A percentile compares a stretch with the other conserved stretches of the same genome.
Conservation (phyloP, 2,113 vertebrate species). For the Ceyx melanurus region DNA sequence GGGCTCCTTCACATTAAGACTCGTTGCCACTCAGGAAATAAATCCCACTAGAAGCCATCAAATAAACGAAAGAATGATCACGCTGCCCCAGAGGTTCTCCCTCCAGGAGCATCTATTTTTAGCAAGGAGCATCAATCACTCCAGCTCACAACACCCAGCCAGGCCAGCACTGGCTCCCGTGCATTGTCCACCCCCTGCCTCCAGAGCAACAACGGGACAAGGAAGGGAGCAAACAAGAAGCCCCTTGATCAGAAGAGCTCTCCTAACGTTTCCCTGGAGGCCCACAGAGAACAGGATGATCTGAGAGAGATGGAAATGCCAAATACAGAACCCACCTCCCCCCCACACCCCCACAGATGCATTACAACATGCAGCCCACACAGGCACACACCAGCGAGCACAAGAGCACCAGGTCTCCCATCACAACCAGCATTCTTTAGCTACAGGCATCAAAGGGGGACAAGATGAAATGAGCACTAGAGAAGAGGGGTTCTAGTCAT, state of each 20-base stretch:
- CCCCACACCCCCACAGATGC: neutral
- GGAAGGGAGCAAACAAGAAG: neutral
- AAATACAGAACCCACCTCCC: neutral
- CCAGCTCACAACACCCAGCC: neutral
- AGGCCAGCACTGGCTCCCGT: fast-evolving
- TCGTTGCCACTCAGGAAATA: neutral
- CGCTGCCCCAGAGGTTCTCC: neutral
- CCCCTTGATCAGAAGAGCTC: neutral
- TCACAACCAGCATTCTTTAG: neutral
- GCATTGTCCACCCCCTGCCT: fast-evolving
- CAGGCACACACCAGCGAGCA: neutral
- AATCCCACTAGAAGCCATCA: slow-evolving; percentile 10
- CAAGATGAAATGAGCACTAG: neutral
- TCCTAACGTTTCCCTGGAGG: neutral
- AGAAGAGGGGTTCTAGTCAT: neutral
- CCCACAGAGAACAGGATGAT: fast-evolving
- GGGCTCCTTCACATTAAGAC: neutral
- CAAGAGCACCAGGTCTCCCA: neutral
- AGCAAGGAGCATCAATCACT: slow-evolving; percentile 35
- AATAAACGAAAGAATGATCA: neutral
- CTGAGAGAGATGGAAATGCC: neutral
- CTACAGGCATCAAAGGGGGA: neutral
- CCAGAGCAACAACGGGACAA: no score
- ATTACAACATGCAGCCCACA: neutral
- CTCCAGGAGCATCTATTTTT: slow-evolving; percentile 58